Evolutionary conservation across 1,140 invertebrate genomes (phyloP), one percentile per base, ranked within the genome.

Genomic region (Pogonognathellus flavescens): DNA sequence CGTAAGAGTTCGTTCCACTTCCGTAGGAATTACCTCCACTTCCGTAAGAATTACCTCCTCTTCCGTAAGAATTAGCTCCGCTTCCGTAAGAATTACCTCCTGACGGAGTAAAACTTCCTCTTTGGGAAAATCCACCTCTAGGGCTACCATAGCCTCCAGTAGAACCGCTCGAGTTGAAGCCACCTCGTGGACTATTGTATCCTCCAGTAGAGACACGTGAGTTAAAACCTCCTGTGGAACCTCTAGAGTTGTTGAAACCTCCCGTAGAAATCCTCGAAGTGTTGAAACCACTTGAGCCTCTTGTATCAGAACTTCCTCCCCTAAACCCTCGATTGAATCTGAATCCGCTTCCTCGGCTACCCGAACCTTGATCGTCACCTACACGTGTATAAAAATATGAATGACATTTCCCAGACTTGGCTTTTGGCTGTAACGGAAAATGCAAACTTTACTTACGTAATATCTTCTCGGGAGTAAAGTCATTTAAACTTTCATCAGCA

Each of bases 51-150:
- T n/a, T n/a, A n/a, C n/a, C n/a, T n/a, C n/a, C n/a, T n/a, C n/a
- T n/a, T n/a, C n/a, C n/a, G n/a, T n/a, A n/a, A n/a, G n/a, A n/a
- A n/a, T n/a, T n/a, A n/a, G n/a, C n/a, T 49, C 66, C 25, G 0
- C 1, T 6, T n/a, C 66, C 66, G 41, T 41, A 72, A 13, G 66
- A 72, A 50, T 49, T 18, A 9, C 10, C 8, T 25, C 62, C 60
- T 16, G 66, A n/a, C 2, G 70, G 18, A 18, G 25, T n/a, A 16
- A 76, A 76, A 76, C 41, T 76, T 18, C 70, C 70, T 76, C 70
- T n/a, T 8, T 41, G 66, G 22, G 20, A n/a, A 49, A 31, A 70
- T 41, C 66, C 66, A 3, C 22, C 22, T 9, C 53, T 9, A 13
- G 11, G 3, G n/a, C 11, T 14, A n/a, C 11, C 11, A 2, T 13